These are phyloP conservation scores for Aplysia californica DNA, from an alignment of 1,140 invertebrate genomes.

Conservation along the genomic window DNA sequence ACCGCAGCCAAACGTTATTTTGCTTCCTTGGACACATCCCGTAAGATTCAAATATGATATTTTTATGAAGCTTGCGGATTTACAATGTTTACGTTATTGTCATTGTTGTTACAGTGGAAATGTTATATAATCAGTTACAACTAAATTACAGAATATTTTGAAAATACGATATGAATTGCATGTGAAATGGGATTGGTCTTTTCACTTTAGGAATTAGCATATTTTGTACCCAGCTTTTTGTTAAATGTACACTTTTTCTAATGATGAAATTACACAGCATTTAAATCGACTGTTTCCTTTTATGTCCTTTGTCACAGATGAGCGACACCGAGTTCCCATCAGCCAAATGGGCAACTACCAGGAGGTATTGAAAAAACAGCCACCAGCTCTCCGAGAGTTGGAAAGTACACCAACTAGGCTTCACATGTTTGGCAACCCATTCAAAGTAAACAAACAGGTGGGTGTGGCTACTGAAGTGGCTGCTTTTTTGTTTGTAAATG, in stretches of 20 bases:
- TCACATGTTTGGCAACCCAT: slow-evolving; percentile 99
- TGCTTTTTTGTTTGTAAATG: not conserved
- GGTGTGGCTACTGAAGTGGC: not conserved
- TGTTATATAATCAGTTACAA: too few relatives aligned
- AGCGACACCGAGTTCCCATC: slow-evolving; percentile 93
- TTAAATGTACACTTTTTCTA: too few relatives aligned
- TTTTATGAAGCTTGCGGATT: too few relatives aligned
- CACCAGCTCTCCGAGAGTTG: slow-evolving; percentile 91
- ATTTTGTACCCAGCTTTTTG: not conserved
- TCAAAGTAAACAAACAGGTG: slow-evolving; percentile 81
- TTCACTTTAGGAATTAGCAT: not conserved
- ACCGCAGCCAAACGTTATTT: too few relatives aligned
- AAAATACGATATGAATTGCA: too few relatives aligned
- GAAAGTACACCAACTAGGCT: slow-evolving; percentile 95
- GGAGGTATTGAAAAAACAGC: slow-evolving; percentile 94
- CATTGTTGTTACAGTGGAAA: too few relatives aligned
- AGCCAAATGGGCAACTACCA: slow-evolving; percentile 99
- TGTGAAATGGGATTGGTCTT: too few relatives aligned
- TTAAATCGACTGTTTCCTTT: not conserved
- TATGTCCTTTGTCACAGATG: slow-evolving; percentile 73
- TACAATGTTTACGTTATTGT: too few relatives aligned
- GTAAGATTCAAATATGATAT: too few relatives aligned
- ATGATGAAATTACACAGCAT: too few relatives aligned
- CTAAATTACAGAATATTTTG: too few relatives aligned
- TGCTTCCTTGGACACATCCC: too few relatives aligned